Percentiles rank a stretch among this genome's conserved stretches.
Conservation (phyloP, 2,113 vertebrate genomes). For the Phrynosoma blainvillii region DNA sequence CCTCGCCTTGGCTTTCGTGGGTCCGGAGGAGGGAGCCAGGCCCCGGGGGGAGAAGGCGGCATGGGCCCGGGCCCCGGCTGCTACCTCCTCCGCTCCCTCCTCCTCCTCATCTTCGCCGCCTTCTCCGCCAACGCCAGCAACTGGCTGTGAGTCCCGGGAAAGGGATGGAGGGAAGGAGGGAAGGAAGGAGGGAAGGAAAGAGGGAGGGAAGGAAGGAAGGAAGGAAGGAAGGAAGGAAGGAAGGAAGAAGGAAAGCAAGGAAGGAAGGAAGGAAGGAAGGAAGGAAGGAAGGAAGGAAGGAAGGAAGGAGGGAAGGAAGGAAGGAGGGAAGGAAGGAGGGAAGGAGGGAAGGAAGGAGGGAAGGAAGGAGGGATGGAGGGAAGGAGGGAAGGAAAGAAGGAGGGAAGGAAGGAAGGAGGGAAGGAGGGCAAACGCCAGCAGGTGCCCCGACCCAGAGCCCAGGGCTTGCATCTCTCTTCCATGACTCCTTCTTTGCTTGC, state of each 20-base stretch:
- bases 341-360: no score
- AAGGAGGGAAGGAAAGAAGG: no score
- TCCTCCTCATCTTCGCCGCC: conserved; percentile 94
- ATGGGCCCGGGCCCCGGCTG: conserved; percentile 83
- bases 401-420: neutral
- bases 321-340: no score
- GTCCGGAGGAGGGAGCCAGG: conserved; percentile 27
- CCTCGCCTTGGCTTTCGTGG: neutral
- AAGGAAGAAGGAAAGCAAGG: no score
- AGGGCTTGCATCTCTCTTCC: no score
- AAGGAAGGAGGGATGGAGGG: no score
- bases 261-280: neutral
- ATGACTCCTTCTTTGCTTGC: neutral
- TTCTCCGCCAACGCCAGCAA: conserved; percentile 95
- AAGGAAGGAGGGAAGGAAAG: no score
- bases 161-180: no score
- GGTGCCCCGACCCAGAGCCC: neutral
- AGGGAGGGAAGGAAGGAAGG: no score
- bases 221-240: neutral
- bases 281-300: no score
- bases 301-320: no score
- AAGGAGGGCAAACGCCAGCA: neutral
- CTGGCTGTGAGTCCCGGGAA: conserved; percentile 92
- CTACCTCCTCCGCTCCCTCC: conserved; percentile 88
- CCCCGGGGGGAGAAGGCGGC: conserved; percentile 42